These are phyloP conservation scores for Nannoperca australis DNA, from an alignment of 2,797 vertebrate genomes.

Conservation along the genomic window DNA sequence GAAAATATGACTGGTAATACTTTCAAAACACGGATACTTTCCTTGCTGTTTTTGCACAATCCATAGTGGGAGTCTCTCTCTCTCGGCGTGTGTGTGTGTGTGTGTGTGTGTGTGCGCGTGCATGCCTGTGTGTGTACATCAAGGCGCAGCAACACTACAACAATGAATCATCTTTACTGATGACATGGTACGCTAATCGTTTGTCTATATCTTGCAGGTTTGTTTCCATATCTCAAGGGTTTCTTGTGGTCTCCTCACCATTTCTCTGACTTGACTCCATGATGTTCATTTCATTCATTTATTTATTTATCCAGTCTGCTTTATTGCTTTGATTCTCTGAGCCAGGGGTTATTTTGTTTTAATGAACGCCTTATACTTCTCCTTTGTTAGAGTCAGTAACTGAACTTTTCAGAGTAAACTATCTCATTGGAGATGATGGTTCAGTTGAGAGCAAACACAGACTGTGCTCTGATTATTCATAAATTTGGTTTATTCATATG, in stretches of 20 bases:
- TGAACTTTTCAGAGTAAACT: conserved; percentile 83
- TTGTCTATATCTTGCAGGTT: conserved; percentile 82
- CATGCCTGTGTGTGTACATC: conserved; percentile 38
- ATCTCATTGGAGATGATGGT: conserved; percentile 86
- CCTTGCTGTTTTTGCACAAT: conserved; percentile 72
- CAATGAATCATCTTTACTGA: conserved; percentile 77
- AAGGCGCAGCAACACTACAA: conserved; percentile 46
- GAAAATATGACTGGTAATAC: conserved; percentile 81
- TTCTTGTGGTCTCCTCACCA: conserved; percentile 70
- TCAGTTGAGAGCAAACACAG: conserved; percentile 85
- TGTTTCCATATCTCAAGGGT: conserved; percentile 81
- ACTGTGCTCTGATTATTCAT: conserved; percentile 76
- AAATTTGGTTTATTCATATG: conserved; percentile 67
- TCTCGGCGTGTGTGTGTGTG: conserved; percentile 10
- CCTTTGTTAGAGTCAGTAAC: conserved; percentile 79
- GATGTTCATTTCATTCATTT: conserved; percentile 81
- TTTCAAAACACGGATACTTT: conserved; percentile 79
- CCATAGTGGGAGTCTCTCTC: conserved; percentile 37
- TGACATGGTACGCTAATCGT: conserved; percentile 79
- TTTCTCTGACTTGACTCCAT: conserved; percentile 72
- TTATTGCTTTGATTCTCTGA: conserved; percentile 79
- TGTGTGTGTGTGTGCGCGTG: conserved; percentile 29
- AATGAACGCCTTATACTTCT: conserved; percentile 80
- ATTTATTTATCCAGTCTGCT: conserved; percentile 78
- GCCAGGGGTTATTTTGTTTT: conserved; percentile 84